A percentile compares a stretch with the other conserved stretches of the same genome.
phyloP scores from a whole-genome alignment of 2,113 vertebrate species.

The Syngnathus typhle region DNA sequence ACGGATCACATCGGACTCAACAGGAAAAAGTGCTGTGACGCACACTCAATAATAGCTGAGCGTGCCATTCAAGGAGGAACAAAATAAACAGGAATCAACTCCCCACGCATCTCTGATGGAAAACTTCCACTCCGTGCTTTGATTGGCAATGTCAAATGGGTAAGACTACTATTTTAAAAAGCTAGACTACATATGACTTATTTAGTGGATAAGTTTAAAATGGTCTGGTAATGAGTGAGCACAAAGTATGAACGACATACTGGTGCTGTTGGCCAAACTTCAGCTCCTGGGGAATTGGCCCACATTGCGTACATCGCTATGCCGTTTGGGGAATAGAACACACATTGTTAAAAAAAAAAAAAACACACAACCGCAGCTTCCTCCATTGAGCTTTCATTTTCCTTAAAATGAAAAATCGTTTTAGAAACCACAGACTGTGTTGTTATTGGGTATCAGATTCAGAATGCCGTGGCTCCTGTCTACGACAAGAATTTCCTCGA shows the following conservation, averaged over 20 bases:
- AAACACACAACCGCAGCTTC: neutral
- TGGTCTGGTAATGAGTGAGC: neutral
- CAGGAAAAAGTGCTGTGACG: slow-evolving; percentile 56
- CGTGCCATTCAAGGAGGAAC: slow-evolving; percentile 25
- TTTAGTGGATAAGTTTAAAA: neutral
- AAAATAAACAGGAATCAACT: slow-evolving; percentile 30
- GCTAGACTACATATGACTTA: neutral
- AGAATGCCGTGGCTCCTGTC: neutral
- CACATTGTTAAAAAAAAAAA: neutral
- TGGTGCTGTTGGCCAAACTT: neutral
- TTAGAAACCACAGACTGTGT: neutral
- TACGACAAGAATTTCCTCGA: neutral
- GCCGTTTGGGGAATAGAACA: neutral
- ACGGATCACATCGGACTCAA: slow-evolving; percentile 55
- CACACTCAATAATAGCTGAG: slow-evolving; percentile 31
- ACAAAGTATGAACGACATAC: neutral
- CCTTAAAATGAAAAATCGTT: neutral
- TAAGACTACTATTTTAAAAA: neutral
- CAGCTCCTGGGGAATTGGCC: neutral
- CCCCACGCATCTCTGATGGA: slow-evolving; percentile 43
- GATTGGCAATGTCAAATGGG: neutral
- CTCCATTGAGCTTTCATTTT: neutral
- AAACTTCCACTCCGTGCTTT: slow-evolving; percentile 14
- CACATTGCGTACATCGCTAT: neutral
- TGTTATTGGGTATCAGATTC: neutral